Percentiles rank a stretch among this genome's conserved stretches.
These are phyloP conservation scores for Gymnoscopelus braueri DNA, from an alignment of 2,797 vertebrate species.

Conservation along the genomic window DNA sequence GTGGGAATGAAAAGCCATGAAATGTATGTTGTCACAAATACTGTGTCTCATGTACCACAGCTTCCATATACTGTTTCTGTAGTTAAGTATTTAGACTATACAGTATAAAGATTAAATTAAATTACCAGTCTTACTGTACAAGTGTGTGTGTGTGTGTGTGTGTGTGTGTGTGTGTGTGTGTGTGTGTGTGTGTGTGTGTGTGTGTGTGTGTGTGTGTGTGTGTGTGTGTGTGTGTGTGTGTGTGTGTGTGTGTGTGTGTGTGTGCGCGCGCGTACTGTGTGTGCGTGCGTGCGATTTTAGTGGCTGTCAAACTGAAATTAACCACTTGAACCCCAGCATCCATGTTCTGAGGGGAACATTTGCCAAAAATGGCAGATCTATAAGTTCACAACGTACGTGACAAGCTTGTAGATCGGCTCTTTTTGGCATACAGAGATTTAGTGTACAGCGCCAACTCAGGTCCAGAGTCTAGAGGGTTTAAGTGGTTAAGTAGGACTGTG, in stretches of 20 bases:
- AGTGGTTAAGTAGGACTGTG: slow-evolving; percentile 23
- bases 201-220: too few relatives aligned
- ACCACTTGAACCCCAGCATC: too few relatives aligned
- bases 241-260: neutral
- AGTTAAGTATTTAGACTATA: slow-evolving; percentile 59
- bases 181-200: neutral
- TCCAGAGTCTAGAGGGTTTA: slow-evolving; percentile 6
- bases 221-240: slow-evolving; percentile 21
- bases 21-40: slow-evolving; percentile 58
- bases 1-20: slow-evolving; percentile 71
- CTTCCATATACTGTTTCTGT: slow-evolving; percentile 57
- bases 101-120: slow-evolving; percentile 47
- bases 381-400: too few relatives aligned
- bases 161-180: slow-evolving; percentile 19
- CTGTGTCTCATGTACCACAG: slow-evolving; percentile 47
- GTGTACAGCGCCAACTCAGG: too few relatives aligned
- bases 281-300: neutral
- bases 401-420: too few relatives aligned
- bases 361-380: too few relatives aligned
- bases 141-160: slow-evolving; percentile 2
- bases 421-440: too few relatives aligned
- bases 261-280: neutral
- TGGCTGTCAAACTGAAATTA: neutral
- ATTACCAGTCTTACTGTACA: slow-evolving; percentile 21
- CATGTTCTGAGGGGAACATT: too few relatives aligned